Evolutionary conservation across 2,797 vertebrate genomes (phyloP), one percentile per base, ranked within the genome.

Genomic region (Sebastes hubbsi): DNA sequence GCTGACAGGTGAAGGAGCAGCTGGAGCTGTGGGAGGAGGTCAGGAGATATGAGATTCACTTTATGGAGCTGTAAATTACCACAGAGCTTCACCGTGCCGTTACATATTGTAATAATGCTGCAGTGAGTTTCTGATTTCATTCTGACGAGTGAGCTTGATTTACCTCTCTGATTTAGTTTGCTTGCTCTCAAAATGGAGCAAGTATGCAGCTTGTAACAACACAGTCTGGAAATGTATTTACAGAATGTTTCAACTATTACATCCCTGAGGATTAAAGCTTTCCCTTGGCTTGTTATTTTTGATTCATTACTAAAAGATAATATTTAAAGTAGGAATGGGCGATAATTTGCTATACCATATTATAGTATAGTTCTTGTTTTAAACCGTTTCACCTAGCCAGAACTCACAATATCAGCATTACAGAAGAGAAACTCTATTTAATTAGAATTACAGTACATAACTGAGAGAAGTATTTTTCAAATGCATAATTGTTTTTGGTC

Each of bases 31-130:
- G 70, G 75, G 86, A 84, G 75, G 72, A 80, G 82, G 75, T 85
- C 84, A 83, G 80, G 60, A 73, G 72, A 67, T 3, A 0, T 9
- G 76, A 77, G 69, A 75, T 71, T 87, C 71, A 71, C 64, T 89
- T 83, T 73, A 59, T 84, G 77, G 75, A 77, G 68, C 54, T 82
- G 82, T 83, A 84, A 90, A 88, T 89, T 70, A 86, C 56, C 78
- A 27, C 20, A 11, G 69, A 69, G 77, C 69, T 29, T 73, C 65
- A 49, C 68, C 58, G 6, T 72, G 49, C 73, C 73, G 78, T 89
- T 70, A 81, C 61, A 75, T 52, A 5, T 6, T 7, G 18, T 69
- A 72, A 79, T 80, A 63, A 82, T 14, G 7, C 72, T 22, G 77
- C 73, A 29, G 72, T 6, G 36, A 59, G 38, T 34, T 72, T 72